Base-by-base conservation (phyloP, 2,888 invertebrate species). In the Malacosoma neustria region DNA sequence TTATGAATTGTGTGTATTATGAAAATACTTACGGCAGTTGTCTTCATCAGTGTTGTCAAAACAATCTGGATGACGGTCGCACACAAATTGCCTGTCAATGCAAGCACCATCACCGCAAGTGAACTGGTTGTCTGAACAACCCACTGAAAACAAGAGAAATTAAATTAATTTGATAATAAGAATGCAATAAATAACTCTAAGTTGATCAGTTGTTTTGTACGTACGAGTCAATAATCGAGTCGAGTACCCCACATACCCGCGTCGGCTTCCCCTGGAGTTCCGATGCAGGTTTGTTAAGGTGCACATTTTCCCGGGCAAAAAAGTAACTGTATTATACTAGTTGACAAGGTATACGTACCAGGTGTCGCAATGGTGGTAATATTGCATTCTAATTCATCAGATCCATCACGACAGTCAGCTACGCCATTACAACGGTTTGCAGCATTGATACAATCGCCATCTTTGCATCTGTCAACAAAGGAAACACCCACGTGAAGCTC, bases 51-150 rank as follows among this genome's bases (percentile, higher is more conserved):
- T 88, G 37, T 80, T 79, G 59, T 92, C 91, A 14, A 58, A 45
- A 54, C 92, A 92, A 59, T 92, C 91, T 14, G 34, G 34, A 22
- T 71, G 49, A 34, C 81, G 77, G 57, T 94, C 90, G 57, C 94
- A 94, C 38, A 74, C 72, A 53, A 89, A 89, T 11, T 74, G 72
- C n/a, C 59, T 68, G 42, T 88, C 70, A 47, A 92, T 82, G 62
- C 93, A 93, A 39, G 64, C 57, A 12, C 90, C 89, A 53, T 89
- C 79, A 52, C 88, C 38, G 40, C 72, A 71, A 45, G 56, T 54
- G 48, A 67, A 82, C 40, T 77, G 62, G 11, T 63, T 52, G 1
- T 49, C 57, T 0, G 36, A 35, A 42, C 79, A 80, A 2, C 44
- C 51, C 1, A 45, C 73, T 74, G 55, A 56, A 49, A 13, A 31